Conservation (phyloP, 2,888 invertebrate species). For the Acronicta leporina region DNA sequence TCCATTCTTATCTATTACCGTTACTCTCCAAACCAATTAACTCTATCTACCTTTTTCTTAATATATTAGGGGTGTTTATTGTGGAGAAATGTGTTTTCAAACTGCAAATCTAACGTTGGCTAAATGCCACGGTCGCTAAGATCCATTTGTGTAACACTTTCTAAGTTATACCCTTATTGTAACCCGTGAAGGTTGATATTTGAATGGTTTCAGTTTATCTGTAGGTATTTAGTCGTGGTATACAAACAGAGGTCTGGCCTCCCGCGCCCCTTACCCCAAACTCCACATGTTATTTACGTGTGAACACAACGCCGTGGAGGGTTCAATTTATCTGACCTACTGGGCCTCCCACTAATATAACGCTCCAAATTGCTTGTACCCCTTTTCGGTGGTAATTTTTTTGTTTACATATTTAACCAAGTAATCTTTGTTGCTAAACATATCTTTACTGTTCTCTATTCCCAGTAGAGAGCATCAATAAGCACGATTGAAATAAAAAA, state of each 20-base stretch:
- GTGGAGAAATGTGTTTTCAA: constrained; percentile 64
- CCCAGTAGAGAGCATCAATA: background rate
- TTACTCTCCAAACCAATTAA: constrained; percentile 46
- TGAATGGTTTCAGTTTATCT: constrained; percentile 19
- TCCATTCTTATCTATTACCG: constrained; percentile 70
- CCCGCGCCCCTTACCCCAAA: constrained; percentile 77
- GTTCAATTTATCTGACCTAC: constrained; percentile 89
- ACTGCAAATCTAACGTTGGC: constrained; percentile 73
- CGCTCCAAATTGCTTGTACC: constrained; percentile 78
- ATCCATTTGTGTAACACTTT: constrained; percentile 35
- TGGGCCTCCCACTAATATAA: constrained; percentile 87
- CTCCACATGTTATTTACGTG: constrained; percentile 89
- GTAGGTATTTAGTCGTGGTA: constrained; percentile 46
- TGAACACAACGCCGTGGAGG: constrained; percentile 86
- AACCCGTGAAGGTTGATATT: constrained; percentile 57
- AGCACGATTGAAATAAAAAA: background rate
- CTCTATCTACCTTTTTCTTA: constrained; percentile 58
- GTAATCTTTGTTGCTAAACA: constrained; percentile 9
- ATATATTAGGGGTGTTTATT: constrained; percentile 68
- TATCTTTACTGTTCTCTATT: constrained; percentile 10
- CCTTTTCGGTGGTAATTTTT: constrained; percentile 68
- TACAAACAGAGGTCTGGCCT: constrained; percentile 62
- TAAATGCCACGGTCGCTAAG: constrained; percentile 64
- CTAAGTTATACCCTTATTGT: constrained; percentile 54
- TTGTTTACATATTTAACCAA: constrained; percentile 39